Evolutionary conservation across 1,140 invertebrate genomes (phyloP), one percentile per base, ranked within the genome.

Genomic region (Zaprionus kolodkinae): DNA sequence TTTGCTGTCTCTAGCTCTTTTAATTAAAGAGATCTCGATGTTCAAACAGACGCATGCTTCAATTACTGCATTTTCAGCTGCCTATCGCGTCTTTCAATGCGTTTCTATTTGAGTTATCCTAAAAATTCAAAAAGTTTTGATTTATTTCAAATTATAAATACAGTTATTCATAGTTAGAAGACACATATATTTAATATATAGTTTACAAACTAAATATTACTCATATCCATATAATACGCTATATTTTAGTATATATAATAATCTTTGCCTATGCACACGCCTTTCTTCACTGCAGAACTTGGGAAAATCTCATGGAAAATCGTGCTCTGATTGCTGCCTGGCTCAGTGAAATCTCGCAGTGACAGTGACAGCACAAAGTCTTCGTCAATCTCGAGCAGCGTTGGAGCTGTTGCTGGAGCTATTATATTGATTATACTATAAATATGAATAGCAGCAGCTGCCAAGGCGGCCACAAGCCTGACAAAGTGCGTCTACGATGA

Each of bases 401-500:
- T 89, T 85, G 85, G 50, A 74, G 72, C 71, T 9, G 40, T 13
- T n/a, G 40, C 40, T 13, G 38, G 13, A 85, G 56, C 75, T 62
- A 81, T 81, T 85, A 85, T 90, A 89, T 89, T 89, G 86, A 85
- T 89, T 89, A 89, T 78, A 85, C 89, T 89, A 89, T 78, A 77
- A 89, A 75, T 79, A 81, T 89, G 81, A 77, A 76, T 65, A 71
- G 57, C 56, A 67, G 73, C 55, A 69, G 78, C 43, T 57, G 57
- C 27, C 36, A 69, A 21, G 2, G 21, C 21, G 40, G 64, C 54
- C 64, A 27, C 36, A 48, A 54, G 45, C 33, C 57, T 63, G 48
- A 65, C 70, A 83, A 84, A 84, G 81, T 85, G 81, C 81, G 77
- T 79, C 78, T 68, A 6, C 27, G 63, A 43, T 40, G 56, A 55